Conservation (phyloP, 2,797 vertebrate species). For the Melanotaenia pygmaea region DNA sequence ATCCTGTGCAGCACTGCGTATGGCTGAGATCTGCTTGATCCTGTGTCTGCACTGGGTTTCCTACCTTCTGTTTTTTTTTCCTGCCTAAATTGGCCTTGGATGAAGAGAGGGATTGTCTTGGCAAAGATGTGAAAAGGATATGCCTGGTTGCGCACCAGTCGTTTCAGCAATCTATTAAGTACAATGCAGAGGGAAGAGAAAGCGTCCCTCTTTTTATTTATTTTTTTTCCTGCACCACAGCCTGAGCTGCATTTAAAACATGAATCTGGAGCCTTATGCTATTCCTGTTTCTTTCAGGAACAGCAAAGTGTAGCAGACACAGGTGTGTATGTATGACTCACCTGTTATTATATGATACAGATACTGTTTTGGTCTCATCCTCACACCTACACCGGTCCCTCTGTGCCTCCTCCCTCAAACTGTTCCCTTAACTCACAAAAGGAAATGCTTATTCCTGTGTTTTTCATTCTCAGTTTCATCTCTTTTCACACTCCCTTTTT, state of each 20-base stretch:
- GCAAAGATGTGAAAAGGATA: slow-evolving; percentile 72
- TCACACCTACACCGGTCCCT: slow-evolving; percentile 60
- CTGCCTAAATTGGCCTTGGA: slow-evolving; percentile 69
- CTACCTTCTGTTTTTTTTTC: slow-evolving; percentile 33
- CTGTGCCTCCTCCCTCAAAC: slow-evolving; percentile 52
- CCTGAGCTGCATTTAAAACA: slow-evolving; percentile 48
- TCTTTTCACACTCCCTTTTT: slow-evolving; percentile 17
- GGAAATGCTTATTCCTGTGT: slow-evolving; percentile 38
- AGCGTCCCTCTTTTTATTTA: slow-evolving; percentile 14
- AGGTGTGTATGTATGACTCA: slow-evolving; percentile 66
- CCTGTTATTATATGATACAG: slow-evolving; percentile 53
- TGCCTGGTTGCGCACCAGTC: slow-evolving; percentile 69
- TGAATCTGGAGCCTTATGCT: slow-evolving; percentile 21
- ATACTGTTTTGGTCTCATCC: slow-evolving; percentile 58
- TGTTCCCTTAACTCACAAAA: slow-evolving; percentile 47
- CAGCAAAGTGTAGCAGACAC: slow-evolving; percentile 46
- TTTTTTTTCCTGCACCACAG: background rate
- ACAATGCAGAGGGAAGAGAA: slow-evolving; percentile 37
- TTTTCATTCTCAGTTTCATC: slow-evolving; percentile 15
- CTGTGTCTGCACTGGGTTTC: slow-evolving; percentile 41
- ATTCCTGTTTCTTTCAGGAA: slow-evolving; percentile 54
- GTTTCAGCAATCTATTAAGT: slow-evolving; percentile 74
- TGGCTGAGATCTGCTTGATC: slow-evolving; percentile 47
- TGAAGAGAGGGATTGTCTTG: slow-evolving; percentile 73
- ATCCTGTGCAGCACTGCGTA: slow-evolving; percentile 40